Percentiles rank a stretch among this genome's conserved stretches.
Conservation (phyloP, 2,113 vertebrate species). For the Zosterops borbonicus region DNA sequence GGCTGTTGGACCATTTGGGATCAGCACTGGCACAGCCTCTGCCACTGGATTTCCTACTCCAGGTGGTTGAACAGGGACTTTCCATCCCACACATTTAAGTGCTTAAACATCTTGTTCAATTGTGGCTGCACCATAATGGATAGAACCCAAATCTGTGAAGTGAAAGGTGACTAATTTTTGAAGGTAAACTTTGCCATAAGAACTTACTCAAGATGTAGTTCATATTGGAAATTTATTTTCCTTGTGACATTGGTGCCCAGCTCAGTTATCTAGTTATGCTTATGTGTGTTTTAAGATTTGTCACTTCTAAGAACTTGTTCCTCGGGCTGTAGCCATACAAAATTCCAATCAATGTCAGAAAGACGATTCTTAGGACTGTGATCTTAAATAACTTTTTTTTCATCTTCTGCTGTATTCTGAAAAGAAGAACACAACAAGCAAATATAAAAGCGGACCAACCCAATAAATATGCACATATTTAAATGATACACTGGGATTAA, state of each 20-base stretch:
- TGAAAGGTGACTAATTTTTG: neutral
- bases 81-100: neutral
- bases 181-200: neutral
- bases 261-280: neutral
- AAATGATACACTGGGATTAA: neutral
- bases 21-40: neutral
- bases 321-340: neutral
- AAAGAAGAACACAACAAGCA: neutral
- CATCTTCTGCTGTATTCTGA: neutral
- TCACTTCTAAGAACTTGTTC: neutral
- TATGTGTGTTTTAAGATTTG: neutral
- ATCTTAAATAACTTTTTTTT: neutral
- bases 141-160: neutral
- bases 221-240: neutral
- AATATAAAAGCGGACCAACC: neutral
- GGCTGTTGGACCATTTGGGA: neutral
- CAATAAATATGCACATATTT: neutral
- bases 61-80: neutral
- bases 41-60: fast-evolving
- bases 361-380: neutral
- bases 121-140: neutral
- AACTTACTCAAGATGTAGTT: neutral
- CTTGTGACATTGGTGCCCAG: neutral
- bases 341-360: neutral
- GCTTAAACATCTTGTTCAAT: neutral